A percentile compares a stretch with the other conserved stretches of the same genome.
Conservation (phyloP, 1,140 invertebrate species). For the Riptortus pedestris region DNA sequence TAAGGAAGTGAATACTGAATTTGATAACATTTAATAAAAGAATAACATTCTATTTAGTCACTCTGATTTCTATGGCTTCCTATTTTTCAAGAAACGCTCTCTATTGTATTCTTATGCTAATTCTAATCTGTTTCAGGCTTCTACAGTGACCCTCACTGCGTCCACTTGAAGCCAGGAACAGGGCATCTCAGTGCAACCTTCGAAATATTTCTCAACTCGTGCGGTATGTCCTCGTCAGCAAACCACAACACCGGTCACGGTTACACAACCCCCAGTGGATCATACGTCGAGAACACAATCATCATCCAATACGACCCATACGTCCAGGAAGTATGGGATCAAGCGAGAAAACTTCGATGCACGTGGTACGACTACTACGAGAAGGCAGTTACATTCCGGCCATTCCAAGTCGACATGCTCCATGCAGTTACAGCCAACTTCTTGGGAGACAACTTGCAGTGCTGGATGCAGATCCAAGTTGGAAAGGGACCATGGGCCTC, state of each 20-base stretch:
- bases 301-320: slow-evolving; percentile 89
- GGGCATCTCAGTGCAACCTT: slow-evolving; percentile 78
- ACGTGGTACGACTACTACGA: slow-evolving; percentile 95
- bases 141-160: slow-evolving; percentile 83
- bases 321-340: slow-evolving; percentile 94
- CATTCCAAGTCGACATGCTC: slow-evolving; percentile 90
- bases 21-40: no score
- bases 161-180: slow-evolving; percentile 76
- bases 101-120: no score
- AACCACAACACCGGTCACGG: slow-evolving; percentile 70
- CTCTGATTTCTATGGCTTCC: no score
- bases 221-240: slow-evolving; percentile 82
- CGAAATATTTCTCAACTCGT: slow-evolving; percentile 80
- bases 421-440: slow-evolving; percentile 88
- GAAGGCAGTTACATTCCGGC: slow-evolving; percentile 86
- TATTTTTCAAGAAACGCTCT: no score
- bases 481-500: slow-evolving; percentile 93
- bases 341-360: slow-evolving; percentile 80
- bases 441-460: slow-evolving; percentile 88
- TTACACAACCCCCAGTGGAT: slow-evolving; percentile 73
- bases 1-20: no score
- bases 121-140: slow-evolving; percentile 27
- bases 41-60: no score
- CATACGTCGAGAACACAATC: slow-evolving; percentile 90
- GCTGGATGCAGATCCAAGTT: slow-evolving; percentile 90